These are phyloP conservation scores for Arnoldichthys spilopterus DNA, from an alignment of 2,797 vertebrate species.

Conservation along the genomic window DNA sequence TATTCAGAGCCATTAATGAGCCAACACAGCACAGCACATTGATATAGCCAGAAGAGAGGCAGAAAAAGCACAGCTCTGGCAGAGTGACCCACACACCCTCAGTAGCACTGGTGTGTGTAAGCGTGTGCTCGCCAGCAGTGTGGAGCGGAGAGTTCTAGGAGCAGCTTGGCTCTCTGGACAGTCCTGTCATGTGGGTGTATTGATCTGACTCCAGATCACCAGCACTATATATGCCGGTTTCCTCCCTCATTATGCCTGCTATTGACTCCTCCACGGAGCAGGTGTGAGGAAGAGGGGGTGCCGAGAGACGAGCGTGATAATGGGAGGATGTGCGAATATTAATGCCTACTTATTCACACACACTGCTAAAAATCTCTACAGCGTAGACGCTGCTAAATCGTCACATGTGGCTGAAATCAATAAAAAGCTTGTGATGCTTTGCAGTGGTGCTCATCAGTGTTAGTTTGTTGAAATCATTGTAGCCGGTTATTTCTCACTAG, in stretches of 20 bases:
- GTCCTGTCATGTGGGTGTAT: constrained; percentile 33
- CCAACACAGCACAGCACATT: background rate
- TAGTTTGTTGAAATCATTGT: background rate
- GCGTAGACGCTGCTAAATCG: background rate
- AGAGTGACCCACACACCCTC: background rate
- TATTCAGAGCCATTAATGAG: background rate
- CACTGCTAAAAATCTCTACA: background rate
- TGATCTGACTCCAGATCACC: constrained; percentile 54
- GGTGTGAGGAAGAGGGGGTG: constrained; percentile 3
- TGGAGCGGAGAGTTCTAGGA: background rate
- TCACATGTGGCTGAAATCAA: background rate
- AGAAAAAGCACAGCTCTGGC: background rate
- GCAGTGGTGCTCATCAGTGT: background rate
- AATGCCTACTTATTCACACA: background rate
- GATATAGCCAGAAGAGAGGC: constrained; percentile 12
- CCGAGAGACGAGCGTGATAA: constrained; percentile 15
- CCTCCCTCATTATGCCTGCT: constrained; percentile 10
- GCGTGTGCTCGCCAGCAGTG: background rate
- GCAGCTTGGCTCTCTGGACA: constrained; percentile 2
- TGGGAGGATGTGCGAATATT: background rate
- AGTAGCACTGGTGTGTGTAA: background rate
- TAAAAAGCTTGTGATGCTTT: background rate
- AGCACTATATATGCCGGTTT: background rate
- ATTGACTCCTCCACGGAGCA: constrained; percentile 18
- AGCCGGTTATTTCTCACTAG: background rate